Conservation (phyloP, 2,888 invertebrate genomes). For the Diploptera punctata region DNA sequence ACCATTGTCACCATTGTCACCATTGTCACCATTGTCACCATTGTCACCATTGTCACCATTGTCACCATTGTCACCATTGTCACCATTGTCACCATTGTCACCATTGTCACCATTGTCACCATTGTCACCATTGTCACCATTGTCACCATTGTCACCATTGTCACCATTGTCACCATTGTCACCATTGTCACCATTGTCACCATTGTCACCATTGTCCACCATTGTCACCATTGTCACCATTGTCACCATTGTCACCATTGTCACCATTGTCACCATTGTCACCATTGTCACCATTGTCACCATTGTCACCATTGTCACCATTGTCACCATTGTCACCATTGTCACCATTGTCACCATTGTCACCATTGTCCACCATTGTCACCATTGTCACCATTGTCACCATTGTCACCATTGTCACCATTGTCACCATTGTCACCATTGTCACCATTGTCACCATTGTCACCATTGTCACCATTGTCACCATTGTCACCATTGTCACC, state of each 20-base stretch:
- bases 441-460: too few species aligned
- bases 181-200: neutral
- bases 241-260: neutral
- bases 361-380: too few species aligned
- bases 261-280: neutral
- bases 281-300: neutral
- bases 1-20: neutral
- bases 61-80: neutral
- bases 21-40: neutral
- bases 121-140: neutral
- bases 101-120: neutral
- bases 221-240: neutral
- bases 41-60: neutral
- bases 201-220: too few species aligned
- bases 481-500: too few species aligned
- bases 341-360: neutral
- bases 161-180: neutral
- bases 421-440: neutral
- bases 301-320: neutral
- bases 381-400: neutral
- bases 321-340: neutral
- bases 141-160: neutral
- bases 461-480: too few species aligned
- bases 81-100: neutral
- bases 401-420: neutral